Base-by-base conservation (phyloP, 2,888 invertebrate species). In the Vanessa cardui region DNA sequence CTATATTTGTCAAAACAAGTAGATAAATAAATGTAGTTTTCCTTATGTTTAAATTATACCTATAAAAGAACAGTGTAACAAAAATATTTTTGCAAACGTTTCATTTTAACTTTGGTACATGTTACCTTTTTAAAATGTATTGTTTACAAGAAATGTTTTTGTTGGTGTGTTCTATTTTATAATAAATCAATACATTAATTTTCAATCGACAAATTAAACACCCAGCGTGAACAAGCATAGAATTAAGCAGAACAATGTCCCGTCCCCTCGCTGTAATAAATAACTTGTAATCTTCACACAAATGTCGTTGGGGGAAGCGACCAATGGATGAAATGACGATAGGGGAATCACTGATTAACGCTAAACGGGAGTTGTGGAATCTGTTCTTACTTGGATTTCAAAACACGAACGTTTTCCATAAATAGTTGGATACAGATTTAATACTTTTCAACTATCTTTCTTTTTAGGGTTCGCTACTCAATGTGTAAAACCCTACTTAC, bases 261-360 rank as follows among this genome's bases (percentile, higher is more conserved):
- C 64, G 74, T 73, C 73, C 71, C 64, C 62, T 68, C 52, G 61
- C 61, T 26, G 69, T 64, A 71, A 77, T 78, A 78, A 78, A 78
- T 77, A 72, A 69, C 69, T 56, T 65, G 72, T 78, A 78, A 78
- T 78, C 78, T 76, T 67, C 69, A 66, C 73, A 70, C 74, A 73
- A 77, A 77, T 74, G 76, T 73, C 70, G 73, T 68, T 71, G 64
- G 66, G 67, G 69, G 59, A 59, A 50, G 69, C 58, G 31, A 62
- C 69, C 69, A 62, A 62, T 62, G 68, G 68, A 69, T 69, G 62
- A 62, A 45, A 62, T 31, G 39, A 39, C 39, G 2, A 39, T 39
- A 33, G 33, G 18, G 56, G 31, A 31, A 31, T n/a, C 18, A 26
- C 39, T 33, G 56, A 56, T 56, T 33, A 56, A 56, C 56, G 26